A percentile compares a stretch with the other conserved stretches of the same genome.
Evolutionary conservation across 2,888 invertebrate genomes (phyloP).

Genomic region (Hymenopus coronatus): DNA sequence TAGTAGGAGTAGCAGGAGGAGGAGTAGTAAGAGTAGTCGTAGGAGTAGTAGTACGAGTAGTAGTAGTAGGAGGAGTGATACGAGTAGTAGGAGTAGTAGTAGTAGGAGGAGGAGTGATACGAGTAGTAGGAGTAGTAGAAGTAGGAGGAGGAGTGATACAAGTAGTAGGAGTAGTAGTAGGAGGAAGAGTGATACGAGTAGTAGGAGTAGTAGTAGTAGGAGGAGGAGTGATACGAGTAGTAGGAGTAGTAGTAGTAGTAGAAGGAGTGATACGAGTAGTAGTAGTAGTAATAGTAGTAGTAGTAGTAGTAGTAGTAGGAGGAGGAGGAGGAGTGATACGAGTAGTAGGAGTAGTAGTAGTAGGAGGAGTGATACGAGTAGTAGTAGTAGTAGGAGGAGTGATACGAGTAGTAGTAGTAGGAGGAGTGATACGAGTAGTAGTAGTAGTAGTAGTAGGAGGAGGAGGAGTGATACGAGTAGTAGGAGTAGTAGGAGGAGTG

Average conservation of each 20-base stretch:
- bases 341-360: not conserved
- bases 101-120: not conserved
- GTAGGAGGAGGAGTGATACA: not conserved
- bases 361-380: not conserved
- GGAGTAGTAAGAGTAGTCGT: too few species aligned
- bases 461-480: not conserved
- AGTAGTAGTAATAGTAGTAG: not conserved
- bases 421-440: not conserved
- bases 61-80: not conserved
- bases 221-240: too few species aligned
- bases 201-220: too few species aligned
- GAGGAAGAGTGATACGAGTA: too few species aligned
- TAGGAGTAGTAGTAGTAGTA: too few species aligned
- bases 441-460: not conserved
- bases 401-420: not conserved
- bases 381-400: not conserved
- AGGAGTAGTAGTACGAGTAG: not conserved
- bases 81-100: not conserved
- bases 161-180: too few species aligned
- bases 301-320: not conserved
- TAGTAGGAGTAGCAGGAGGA: too few species aligned
- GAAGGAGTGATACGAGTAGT: not conserved
- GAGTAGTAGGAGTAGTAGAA: not conserved
- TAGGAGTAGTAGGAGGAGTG: too few species aligned
- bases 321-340: too few species aligned